Evolutionary conservation across 2,888 invertebrate species (phyloP), one percentile per base, ranked within the genome.

Genomic region (Blera fallax): DNA sequence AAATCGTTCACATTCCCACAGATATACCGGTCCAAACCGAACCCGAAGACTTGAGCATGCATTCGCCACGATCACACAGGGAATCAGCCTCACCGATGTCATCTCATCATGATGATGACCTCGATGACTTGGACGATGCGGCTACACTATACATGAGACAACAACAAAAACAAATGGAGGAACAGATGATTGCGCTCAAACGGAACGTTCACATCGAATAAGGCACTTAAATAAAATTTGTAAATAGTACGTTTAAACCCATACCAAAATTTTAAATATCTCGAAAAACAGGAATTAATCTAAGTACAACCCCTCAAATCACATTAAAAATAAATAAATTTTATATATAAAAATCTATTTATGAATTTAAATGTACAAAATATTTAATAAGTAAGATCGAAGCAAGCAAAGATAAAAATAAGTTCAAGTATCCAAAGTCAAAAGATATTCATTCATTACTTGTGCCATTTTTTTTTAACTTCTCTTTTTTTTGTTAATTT

Each of bases 11-110:
- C 76, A 89, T 91, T 54, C 85, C 89, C 76, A 90, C 88, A 81
- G 90, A 90, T 34, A 90, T 94, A 58, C 97, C 97, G 16, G 97
- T 96, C 91, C 98, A 98, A 93, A 97, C 97, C 1, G 97, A 97
- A 91, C 98, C 98, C 6, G 97, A 98, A 91, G 98, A 98, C 91
- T 93, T 98, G 87, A 97, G 97, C 72, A 95, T 97, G 94, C 94
- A 94, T 56, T 90, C 91, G 76, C 91, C 92, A 0, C 90, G 91
- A 64, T 90, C 92, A n/a, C 87, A 89, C 0, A 92, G 88, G 4
- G 89, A 87, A 62, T 73, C 79, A 4, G 62, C 82, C 10, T 82
- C 87, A 5, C 82, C 87, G 7, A 70, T 78, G 81, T 78, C 83
- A n/a, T 87, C 87, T 6, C 90, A 91, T 76, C 92, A 94, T 56